Conservation (phyloP, 2,113 vertebrate genomes). For the Pterocles burchelli region DNA sequence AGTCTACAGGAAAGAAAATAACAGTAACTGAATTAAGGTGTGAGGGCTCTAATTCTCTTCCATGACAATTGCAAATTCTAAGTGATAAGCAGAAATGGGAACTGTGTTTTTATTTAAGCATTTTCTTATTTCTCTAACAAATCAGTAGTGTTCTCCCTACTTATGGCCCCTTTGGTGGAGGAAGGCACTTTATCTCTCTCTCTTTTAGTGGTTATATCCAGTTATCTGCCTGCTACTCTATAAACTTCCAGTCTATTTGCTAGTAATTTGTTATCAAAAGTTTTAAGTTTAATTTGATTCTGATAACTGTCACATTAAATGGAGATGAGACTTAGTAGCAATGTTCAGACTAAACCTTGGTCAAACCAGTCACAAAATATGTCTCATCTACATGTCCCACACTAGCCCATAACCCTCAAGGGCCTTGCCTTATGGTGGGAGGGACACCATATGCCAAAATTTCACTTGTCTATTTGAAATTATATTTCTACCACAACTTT, state of each 20-base stretch:
- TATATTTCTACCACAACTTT: not conserved
- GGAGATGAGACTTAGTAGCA: not conserved
- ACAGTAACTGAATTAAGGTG: not conserved
- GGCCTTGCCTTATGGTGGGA: not conserved
- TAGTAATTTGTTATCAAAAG: not conserved
- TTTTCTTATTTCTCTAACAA: not conserved
- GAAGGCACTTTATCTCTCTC: not conserved
- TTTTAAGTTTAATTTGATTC: not conserved
- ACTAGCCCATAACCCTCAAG: not conserved
- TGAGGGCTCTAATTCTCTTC: not conserved
- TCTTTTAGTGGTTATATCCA: not conserved
- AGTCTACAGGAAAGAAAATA: not conserved
- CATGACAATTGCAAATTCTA: not conserved
- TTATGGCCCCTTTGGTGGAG: not conserved
- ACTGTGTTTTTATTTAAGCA: not conserved
- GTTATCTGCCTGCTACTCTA: not conserved
- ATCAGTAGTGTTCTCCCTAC: not conserved
- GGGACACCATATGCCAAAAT: not conserved
- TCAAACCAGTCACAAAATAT: not conserved
- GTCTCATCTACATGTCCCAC: not conserved
- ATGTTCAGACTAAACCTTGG: not conserved
- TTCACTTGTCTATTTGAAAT: not conserved
- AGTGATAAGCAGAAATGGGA: not conserved
- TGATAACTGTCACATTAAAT: not conserved
- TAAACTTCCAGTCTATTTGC: not conserved